These are phyloP conservation scores for Oegoconia quadripuncta DNA, from an alignment of 2,888 invertebrate genomes.

Conservation along the genomic window DNA sequence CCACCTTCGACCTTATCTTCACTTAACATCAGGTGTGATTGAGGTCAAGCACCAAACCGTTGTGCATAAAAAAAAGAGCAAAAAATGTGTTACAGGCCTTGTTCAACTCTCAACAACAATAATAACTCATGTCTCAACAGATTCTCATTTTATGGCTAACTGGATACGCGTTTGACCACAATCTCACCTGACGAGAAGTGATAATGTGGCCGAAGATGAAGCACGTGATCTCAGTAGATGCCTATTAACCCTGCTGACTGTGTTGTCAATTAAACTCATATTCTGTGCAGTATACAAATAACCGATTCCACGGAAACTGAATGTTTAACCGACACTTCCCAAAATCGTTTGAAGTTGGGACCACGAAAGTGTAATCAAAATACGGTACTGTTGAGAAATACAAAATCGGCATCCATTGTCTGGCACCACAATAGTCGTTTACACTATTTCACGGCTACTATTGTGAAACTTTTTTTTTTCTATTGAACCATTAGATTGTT, in stretches of 20 bases:
- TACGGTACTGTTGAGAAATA: constrained; percentile 3
- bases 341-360: constrained; percentile 1
- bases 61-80: no score
- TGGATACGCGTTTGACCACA: no score
- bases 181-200: no score
- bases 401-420: constrained; percentile 9
- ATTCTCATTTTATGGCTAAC: no score
- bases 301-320: constrained; percentile 1
- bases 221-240: no score
- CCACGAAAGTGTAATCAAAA: neutral
- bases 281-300: neutral
- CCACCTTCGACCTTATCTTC: no score
- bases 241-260: neutral
- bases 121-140: no score
- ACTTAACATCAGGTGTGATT: no score
- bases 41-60: no score
- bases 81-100: no score
- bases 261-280: neutral
- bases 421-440: constrained; percentile 5
- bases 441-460: constrained; percentile 6
- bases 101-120: no score
- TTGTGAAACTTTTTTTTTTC: constrained; percentile 21
- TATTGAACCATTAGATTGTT: constrained; percentile 19
- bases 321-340: constrained; percentile 3
- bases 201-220: no score